Evolutionary conservation across 2,797 vertebrate genomes (phyloP).

Genomic region (Mus caroli): DNA sequence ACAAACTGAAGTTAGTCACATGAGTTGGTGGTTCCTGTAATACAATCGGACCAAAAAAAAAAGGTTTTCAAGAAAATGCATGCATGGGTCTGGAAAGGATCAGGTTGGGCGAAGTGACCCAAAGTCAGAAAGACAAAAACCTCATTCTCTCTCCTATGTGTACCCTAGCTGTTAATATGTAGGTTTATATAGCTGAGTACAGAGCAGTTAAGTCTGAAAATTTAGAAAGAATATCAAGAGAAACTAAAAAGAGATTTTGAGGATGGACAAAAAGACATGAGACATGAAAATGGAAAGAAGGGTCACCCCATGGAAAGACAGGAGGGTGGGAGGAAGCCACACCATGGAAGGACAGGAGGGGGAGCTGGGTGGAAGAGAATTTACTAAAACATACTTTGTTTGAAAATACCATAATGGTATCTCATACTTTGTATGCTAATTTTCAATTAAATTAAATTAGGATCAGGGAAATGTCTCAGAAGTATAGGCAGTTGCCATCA

Average conservation of each 20-base stretch:
- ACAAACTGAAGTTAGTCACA: slow-evolving; percentile 28
- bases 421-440: neutral
- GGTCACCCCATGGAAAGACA: neutral
- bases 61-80: neutral
- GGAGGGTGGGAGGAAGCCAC: no score
- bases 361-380: neutral
- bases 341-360: neutral
- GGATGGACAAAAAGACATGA: neutral
- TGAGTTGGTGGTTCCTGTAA: neutral
- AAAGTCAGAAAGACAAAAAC: neutral
- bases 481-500: neutral
- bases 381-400: neutral
- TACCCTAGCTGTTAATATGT: neutral
- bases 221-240: neutral
- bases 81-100: neutral
- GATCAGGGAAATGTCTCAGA: neutral
- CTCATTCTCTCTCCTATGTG: neutral
- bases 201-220: neutral
- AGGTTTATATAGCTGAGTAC: neutral
- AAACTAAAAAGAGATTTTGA: neutral
- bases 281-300: neutral
- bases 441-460: neutral
- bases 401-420: neutral
- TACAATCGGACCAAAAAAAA: neutral
- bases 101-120: neutral